Conservation (phyloP, 2,113 vertebrate genomes). For the Protobothrops mucrosquamatus region DNA sequence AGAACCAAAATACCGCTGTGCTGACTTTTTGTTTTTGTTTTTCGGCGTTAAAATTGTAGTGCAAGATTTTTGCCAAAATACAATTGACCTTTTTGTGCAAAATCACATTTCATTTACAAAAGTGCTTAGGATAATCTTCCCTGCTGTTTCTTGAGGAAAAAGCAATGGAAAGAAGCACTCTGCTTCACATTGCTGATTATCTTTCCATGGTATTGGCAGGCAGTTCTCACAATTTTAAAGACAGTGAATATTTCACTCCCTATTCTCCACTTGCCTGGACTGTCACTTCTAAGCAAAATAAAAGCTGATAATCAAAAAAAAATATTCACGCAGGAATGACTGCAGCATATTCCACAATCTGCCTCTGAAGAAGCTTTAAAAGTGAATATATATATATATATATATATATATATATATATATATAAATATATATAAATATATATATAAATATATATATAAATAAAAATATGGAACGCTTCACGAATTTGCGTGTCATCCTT, state of each 20-base stretch:
- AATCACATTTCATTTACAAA: not conserved
- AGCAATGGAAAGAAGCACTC: not conserved
- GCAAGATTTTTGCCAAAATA: not conserved
- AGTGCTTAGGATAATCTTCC: not conserved
- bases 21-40: not conserved
- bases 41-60: not conserved
- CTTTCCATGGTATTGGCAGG: not conserved
- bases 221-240: not conserved
- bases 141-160: not conserved
- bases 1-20: not conserved
- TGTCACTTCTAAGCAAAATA: not conserved
- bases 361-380: not conserved
- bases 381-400: too few species aligned
- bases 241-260: not conserved
- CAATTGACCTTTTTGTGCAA: not conserved
- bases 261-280: not conserved
- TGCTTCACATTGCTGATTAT: not conserved
- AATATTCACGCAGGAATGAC: not conserved
- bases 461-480: too few species aligned
- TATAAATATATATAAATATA: too few species aligned
- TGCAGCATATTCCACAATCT: not conserved
- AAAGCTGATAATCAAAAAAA: not conserved
- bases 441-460: too few species aligned
- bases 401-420: too few species aligned
- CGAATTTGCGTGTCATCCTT: too few species aligned